phyloP scores from a whole-genome alignment of 2,113 vertebrate species.

The Nipponia nippon region DNA sequence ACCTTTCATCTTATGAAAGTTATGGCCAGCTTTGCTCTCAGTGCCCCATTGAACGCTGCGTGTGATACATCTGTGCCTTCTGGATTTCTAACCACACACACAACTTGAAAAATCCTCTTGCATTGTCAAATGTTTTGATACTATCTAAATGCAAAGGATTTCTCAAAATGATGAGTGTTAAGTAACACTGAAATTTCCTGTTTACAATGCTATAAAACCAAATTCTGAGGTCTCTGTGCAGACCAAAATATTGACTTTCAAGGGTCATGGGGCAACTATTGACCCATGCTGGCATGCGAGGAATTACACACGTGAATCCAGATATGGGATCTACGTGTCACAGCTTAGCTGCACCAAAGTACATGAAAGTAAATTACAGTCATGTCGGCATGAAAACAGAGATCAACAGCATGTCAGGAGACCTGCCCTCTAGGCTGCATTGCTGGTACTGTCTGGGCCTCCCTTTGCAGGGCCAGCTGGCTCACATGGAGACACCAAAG shows the following conservation, averaged over 20 bases:
- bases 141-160: neutral
- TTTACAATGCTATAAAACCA: neutral
- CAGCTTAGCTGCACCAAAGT: neutral
- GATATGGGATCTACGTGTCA: neutral
- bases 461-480: neutral
- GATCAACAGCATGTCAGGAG: neutral
- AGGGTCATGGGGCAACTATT: neutral
- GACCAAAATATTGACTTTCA: slow-evolving; percentile 37
- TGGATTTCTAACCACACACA: neutral
- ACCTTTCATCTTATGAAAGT: neutral
- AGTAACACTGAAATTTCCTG: slow-evolving; percentile 10
- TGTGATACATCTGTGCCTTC: neutral
- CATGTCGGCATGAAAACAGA: neutral
- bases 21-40: neutral
- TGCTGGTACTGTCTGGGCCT: neutral
- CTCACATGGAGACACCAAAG: neutral
- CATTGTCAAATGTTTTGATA: neutral
- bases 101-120: neutral
- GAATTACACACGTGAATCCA: slow-evolving; percentile 3
- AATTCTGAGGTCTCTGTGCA: neutral
- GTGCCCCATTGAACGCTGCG: accelerated
- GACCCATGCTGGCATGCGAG: slow-evolving; percentile 1
- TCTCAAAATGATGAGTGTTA: neutral
- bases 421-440: neutral
- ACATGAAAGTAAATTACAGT: neutral